Conservation (phyloP, 2,888 invertebrate species). For the Lycaena phlaeas region DNA sequence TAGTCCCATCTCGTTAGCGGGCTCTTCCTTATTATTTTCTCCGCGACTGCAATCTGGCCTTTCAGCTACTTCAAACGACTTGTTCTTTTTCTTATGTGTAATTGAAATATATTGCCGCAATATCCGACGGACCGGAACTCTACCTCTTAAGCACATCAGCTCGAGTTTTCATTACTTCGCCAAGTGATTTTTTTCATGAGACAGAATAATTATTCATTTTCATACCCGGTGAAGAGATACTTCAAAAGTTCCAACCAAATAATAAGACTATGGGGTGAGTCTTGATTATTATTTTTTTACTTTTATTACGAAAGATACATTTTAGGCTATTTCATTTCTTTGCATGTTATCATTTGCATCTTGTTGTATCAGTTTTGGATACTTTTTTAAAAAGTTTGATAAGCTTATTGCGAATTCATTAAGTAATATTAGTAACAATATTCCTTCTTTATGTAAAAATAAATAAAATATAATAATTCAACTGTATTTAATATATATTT, state of each 20-base stretch:
- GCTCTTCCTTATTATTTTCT: conserved; percentile 64
- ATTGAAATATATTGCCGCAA: conserved; percentile 73
- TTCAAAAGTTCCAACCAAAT: conserved; percentile 40
- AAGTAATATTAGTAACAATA: too few species aligned
- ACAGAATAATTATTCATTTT: conserved; percentile 69
- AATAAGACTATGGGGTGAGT: conserved; percentile 16
- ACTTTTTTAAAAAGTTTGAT: too few species aligned
- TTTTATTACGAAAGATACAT: background rate
- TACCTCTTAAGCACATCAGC: conserved; percentile 63
- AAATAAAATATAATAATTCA: too few species aligned
- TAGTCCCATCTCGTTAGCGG: conserved; percentile 57
- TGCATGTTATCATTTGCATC: too few species aligned
- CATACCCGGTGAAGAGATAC: conserved; percentile 43
- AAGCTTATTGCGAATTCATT: too few species aligned
- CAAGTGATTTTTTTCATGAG: conserved; percentile 65
- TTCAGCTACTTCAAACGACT: conserved; percentile 71
- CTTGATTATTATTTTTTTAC: conserved; percentile 19
- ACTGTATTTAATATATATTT: too few species aligned
- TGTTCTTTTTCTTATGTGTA: conserved; percentile 73
- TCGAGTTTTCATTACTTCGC: conserved; percentile 66
- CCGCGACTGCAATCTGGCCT: conserved; percentile 65
- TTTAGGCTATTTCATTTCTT: background rate
- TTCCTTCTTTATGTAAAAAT: too few species aligned
- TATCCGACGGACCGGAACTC: conserved; percentile 65
- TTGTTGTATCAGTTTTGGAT: too few species aligned